A percentile compares a stretch with the other conserved stretches of the same genome.
phyloP scores from a whole-genome alignment of 2,888 invertebrate genomes.

The Myopa tessellatipennis region DNA sequence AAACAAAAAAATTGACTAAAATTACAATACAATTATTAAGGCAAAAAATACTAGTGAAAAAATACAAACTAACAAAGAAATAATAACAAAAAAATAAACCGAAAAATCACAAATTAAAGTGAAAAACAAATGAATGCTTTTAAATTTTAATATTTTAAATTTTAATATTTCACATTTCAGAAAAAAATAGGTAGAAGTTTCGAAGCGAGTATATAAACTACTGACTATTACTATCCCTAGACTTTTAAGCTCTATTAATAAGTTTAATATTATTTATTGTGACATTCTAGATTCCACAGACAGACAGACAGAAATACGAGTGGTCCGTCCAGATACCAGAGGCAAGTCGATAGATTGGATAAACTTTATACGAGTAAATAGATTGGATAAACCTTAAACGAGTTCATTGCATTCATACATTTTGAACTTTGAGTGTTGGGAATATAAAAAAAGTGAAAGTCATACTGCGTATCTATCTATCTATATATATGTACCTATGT shows the following conservation, averaged over 20 bases:
- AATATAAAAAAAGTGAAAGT: too few species aligned
- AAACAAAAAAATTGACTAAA: background rate
- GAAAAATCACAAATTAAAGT: constrained; percentile 11
- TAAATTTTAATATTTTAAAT: background rate
- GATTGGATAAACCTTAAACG: background rate
- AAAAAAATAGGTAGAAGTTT: background rate
- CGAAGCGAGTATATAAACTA: too few species aligned
- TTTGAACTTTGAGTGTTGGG: too few species aligned
- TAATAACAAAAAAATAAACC: background rate
- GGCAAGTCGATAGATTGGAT: too few species aligned
- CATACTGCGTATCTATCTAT: too few species aligned
- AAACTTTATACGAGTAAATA: background rate
- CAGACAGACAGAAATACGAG: too few species aligned
- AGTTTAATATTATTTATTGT: too few species aligned
- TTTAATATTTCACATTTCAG: background rate
- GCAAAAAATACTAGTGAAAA: background rate
- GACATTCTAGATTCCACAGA: too few species aligned
- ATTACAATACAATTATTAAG: background rate
- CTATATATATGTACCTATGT: background rate
- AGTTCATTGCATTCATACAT: background rate
- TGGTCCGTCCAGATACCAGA: too few species aligned
- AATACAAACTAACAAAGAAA: background rate
- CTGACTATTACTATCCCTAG: too few species aligned
- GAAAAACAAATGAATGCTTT: background rate
- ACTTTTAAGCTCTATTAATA: too few species aligned